Evolutionary conservation across 2,888 invertebrate genomes (phyloP), one percentile per base, ranked within the genome.

Genomic region (Platerodrilus igneus): DNA sequence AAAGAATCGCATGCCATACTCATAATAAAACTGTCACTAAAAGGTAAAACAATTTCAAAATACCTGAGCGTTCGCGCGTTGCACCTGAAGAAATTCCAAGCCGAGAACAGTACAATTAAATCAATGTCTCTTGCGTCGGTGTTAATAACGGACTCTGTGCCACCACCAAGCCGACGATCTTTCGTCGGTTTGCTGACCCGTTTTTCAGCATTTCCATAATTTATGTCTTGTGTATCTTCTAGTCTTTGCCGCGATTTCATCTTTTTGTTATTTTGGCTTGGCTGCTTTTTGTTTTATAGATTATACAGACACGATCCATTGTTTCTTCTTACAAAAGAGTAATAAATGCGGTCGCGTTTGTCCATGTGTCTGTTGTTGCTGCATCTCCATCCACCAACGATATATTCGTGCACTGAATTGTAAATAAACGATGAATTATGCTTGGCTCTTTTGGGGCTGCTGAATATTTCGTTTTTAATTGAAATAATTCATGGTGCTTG

Each of bases 51-150:
- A 48, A 44, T 48, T 46, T 40, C 38, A 39, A 38, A 43, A 52
- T 52, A 48, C 49, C 52, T 39, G 35, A 37, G 35, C 49, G 50
- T 50, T 48, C 45, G 48, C n/a, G n/a, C 48, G 44, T 57, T 59
- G 61, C 60, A 60, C 62, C 59, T 60, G 58, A 59, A 50, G 56
- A 57, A 59, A 62, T 62, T 61, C 62, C 59, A 41, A 48, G 48
- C 51, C 40, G 54, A 47, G 52, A 59, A 57, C 51, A 44, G 48
- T 57, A 60, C 63, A 62, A 65, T 63, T 65, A 64, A 63, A 65
- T 64, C 64, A 63, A 63, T 56, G 62, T 60, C 52, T 57, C 51
- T 47, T 55, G 58, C 53, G 54, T 57, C 62, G 60, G 64, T 52
- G 56, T 56, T 56, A 54, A 55, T 54, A 56, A 56, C 54, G 56